Conservation (phyloP, 2,888 invertebrate species). For the Hofmannophila pseudospretella region DNA sequence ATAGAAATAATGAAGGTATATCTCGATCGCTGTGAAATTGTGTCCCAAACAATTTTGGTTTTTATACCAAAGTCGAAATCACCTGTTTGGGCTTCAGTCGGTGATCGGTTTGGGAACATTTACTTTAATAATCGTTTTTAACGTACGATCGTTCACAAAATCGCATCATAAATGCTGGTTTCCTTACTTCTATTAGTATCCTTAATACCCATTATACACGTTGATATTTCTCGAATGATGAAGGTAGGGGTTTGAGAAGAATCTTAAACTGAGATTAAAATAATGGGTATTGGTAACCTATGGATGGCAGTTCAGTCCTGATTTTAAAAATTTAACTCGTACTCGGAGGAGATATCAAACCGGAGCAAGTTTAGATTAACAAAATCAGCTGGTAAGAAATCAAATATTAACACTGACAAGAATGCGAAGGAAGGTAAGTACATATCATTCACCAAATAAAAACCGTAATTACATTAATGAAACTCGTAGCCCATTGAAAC, state of each 20-base stretch:
- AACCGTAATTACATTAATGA: conserved; percentile 42
- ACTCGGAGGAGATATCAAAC: too few relatives aligned
- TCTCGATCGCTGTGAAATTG: not conserved
- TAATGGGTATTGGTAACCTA: too few relatives aligned
- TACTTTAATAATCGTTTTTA: conserved; percentile 52
- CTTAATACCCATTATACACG: not conserved
- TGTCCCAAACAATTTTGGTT: conserved; percentile 11
- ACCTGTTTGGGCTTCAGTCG: conserved; percentile 43
- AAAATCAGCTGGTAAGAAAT: too few relatives aligned
- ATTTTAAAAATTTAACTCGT: too few relatives aligned
- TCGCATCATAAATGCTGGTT: conserved; percentile 37
- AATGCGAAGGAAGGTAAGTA: too few relatives aligned
- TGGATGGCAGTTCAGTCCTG: too few relatives aligned
- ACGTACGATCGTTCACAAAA: conserved; percentile 40
- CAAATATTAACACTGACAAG: too few relatives aligned
- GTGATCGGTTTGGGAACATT: conserved; percentile 45
- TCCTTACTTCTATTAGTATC: conserved; percentile 23
- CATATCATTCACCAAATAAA: conserved; percentile 22
- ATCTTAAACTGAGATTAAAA: too few relatives aligned
- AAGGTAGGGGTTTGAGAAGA: not conserved
- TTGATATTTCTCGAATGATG: not conserved
- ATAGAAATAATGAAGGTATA: not conserved
- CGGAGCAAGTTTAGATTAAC: too few relatives aligned
- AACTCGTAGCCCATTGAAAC: conserved; percentile 20
- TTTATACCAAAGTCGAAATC: conserved; percentile 27